Conservation (phyloP, 1,140 invertebrate genomes). For the Drosophila arawakana region DNA sequence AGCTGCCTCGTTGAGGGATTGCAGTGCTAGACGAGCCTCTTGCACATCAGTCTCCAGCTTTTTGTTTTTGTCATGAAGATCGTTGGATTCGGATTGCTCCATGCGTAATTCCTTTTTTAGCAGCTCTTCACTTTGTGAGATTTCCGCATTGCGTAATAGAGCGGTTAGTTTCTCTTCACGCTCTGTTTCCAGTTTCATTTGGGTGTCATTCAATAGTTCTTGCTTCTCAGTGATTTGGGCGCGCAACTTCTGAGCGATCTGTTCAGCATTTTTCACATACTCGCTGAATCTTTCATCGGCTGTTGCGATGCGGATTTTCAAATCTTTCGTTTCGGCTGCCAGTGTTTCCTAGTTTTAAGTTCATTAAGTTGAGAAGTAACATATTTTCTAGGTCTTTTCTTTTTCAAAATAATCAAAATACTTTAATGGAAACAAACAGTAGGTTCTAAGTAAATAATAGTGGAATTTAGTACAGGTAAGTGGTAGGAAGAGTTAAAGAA, state of each 20-base stretch:
- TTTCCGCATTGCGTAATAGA: slow-evolving; percentile 91
- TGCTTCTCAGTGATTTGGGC: slow-evolving; percentile 65
- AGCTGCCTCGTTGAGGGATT: slow-evolving; percentile 85
- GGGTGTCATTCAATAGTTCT: slow-evolving; percentile 60
- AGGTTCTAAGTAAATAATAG: slow-evolving; percentile 4
- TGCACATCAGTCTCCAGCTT: slow-evolving; percentile 82
- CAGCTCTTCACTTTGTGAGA: slow-evolving; percentile 92
- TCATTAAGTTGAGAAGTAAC: slow-evolving; percentile 37
- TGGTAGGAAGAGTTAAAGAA: slow-evolving; percentile 38
- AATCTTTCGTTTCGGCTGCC: slow-evolving; percentile 69
- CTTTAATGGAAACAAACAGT: slow-evolving; percentile 31
- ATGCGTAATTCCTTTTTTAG: slow-evolving; percentile 89
- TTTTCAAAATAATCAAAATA: background rate
- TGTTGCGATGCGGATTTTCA: slow-evolving; percentile 65
- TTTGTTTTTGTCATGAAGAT: slow-evolving; percentile 85
- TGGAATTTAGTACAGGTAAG: slow-evolving; percentile 17
- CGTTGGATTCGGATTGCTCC: slow-evolving; percentile 74
- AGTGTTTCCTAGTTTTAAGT: slow-evolving; percentile 65
- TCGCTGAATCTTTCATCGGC: slow-evolving; percentile 80
- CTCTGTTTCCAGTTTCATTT: slow-evolving; percentile 85
- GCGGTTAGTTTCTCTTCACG: slow-evolving; percentile 91
- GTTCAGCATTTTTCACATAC: slow-evolving; percentile 78
- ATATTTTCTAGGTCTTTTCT: slow-evolving; percentile 12
- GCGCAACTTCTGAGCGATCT: slow-evolving; percentile 68
- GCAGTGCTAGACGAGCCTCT: slow-evolving; percentile 85